Conservation (phyloP, 53 echinoderm and acorn worm species). For the Stichopus horrens region DNA sequence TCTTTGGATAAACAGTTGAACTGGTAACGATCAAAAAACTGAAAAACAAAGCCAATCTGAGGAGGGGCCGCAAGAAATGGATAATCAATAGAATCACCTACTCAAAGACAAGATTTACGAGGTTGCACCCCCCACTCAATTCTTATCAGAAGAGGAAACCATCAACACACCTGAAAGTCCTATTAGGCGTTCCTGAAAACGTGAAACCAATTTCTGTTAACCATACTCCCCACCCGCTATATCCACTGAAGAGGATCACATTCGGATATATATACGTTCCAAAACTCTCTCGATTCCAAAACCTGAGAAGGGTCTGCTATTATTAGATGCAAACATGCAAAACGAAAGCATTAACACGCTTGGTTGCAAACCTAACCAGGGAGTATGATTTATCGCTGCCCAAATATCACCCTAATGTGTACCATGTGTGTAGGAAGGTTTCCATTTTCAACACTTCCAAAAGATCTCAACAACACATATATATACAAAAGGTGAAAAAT, state of each 20-base stretch:
- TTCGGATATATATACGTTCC: background rate
- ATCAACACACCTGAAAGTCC: slow-evolving; percentile 25
- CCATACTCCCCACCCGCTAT: background rate
- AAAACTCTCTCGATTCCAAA: slow-evolving; percentile 5
- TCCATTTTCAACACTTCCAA: background rate
- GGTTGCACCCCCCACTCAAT: background rate
- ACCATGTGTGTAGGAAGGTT: slow-evolving; percentile 26
- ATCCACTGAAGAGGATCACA: background rate
- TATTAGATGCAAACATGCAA: slow-evolving; percentile 19
- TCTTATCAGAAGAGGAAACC: background rate
- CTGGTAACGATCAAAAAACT: too few species aligned
- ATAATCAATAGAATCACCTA: too few species aligned
- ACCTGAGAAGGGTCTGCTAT: slow-evolving; percentile 11
- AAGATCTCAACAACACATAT: background rate
- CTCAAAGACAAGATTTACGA: slow-evolving; percentile 12
- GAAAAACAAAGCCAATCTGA: too few species aligned
- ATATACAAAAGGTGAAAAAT: background rate
- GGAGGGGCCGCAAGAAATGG: too few species aligned
- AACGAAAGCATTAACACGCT: slow-evolving; percentile 30
- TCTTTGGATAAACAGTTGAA: too few species aligned
- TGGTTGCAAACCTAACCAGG: background rate
- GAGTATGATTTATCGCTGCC: slow-evolving; percentile 23
- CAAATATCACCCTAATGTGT: slow-evolving; percentile 14
- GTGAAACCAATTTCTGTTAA: background rate
- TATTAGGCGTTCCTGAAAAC: slow-evolving; percentile 26